These are phyloP conservation scores for Diorhabda elongata DNA, from an alignment of 1,140 invertebrate species.

Conservation along the genomic window DNA sequence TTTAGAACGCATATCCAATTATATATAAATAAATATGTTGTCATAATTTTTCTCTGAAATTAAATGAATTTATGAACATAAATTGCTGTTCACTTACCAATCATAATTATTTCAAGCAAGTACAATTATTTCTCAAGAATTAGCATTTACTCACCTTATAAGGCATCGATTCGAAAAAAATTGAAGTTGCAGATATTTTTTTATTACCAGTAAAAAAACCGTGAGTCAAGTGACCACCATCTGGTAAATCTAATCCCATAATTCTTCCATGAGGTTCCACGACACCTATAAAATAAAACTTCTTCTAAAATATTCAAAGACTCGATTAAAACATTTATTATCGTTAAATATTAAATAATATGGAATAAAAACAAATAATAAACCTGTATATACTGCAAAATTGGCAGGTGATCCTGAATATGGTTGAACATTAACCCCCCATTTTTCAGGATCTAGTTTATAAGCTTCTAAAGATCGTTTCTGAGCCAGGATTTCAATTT, in stretches of 20 bases:
- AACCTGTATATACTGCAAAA: constrained; percentile 87
- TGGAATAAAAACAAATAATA: constrained; percentile 5
- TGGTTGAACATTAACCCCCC: constrained; percentile 98
- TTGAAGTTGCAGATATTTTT: constrained; percentile 94
- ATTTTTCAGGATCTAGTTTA: constrained; percentile 75
- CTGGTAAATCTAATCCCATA: constrained; percentile 94
- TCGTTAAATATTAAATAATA: background rate
- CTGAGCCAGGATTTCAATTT: constrained; percentile 87
- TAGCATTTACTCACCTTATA: constrained; percentile 71
- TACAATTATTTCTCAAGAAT: too few relatives aligned
- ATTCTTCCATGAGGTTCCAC: constrained; percentile 86
- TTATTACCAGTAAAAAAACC: constrained; percentile 87
- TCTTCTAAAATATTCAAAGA: too few relatives aligned
- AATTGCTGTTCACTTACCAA: too few relatives aligned
- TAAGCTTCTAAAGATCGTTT: constrained; percentile 82
- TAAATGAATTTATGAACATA: too few relatives aligned
- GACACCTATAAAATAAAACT: constrained; percentile 27
- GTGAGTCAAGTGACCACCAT: constrained; percentile 95
- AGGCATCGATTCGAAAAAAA: constrained; percentile 98
- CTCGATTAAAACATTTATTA: too few relatives aligned
- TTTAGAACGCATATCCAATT: too few relatives aligned
- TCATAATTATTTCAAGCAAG: too few relatives aligned
- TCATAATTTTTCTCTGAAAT: too few relatives aligned
- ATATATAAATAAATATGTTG: too few relatives aligned
- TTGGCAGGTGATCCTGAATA: constrained; percentile 97